Evolutionary conservation across 2,113 vertebrate genomes (phyloP).

Genomic region (Stigmatopora argus): DNA sequence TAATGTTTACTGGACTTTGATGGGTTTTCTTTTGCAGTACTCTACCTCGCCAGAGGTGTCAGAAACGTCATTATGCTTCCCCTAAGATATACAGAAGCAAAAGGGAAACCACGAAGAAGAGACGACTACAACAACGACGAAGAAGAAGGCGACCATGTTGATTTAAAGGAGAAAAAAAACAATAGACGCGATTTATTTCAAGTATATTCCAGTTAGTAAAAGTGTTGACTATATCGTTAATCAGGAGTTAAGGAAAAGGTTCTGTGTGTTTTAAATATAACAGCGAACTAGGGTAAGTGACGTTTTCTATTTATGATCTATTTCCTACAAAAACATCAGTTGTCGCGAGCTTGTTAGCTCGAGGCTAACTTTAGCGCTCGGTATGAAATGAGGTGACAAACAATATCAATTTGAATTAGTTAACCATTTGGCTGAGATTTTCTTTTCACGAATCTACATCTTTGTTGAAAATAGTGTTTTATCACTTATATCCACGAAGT

Average conservation of each 20-base stretch:
- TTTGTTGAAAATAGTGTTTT: background rate
- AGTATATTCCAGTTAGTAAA: slow-evolving; percentile 31
- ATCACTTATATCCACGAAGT: background rate
- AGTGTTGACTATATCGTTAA: slow-evolving; percentile 11
- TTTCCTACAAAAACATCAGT: slow-evolving; percentile 22
- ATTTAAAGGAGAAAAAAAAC: slow-evolving; percentile 71
- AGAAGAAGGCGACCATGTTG: slow-evolving; percentile 70
- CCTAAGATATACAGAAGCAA: slow-evolving; percentile 26
- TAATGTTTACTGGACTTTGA: too few species aligned
- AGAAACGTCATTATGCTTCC: background rate
- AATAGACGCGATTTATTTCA: slow-evolving; percentile 66
- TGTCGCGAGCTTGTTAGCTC: slow-evolving; percentile 31
- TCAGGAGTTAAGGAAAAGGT: slow-evolving; percentile 13
- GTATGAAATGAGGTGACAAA: slow-evolving; percentile 39
- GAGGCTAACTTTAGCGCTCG: slow-evolving; percentile 43
- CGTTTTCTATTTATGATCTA: background rate
- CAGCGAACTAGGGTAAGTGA: slow-evolving; percentile 41
- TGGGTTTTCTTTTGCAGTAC: background rate
- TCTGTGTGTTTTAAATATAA: slow-evolving; percentile 17
- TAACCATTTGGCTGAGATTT: too few species aligned
- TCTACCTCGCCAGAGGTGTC: slow-evolving; percentile 20
- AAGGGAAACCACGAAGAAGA: slow-evolving; percentile 38
- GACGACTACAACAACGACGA: slow-evolving; percentile 20
- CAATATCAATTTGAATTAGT: background rate
- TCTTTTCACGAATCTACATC: background rate